Conservation (phyloP, 2,888 invertebrate species). For the Oeneis ivallda region DNA sequence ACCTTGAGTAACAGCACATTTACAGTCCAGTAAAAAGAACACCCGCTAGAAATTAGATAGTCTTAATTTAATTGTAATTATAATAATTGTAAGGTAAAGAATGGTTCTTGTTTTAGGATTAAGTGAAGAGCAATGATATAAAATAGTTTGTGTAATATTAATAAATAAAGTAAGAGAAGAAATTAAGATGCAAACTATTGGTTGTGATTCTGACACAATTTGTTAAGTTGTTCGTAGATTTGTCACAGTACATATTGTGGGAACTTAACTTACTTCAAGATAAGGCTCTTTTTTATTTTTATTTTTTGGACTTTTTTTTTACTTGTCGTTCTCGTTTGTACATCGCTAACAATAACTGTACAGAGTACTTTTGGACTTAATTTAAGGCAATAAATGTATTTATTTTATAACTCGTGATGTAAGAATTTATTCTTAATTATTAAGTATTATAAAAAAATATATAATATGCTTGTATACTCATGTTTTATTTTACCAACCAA, state of each 20-base stretch:
- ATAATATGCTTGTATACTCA: constrained; percentile 79
- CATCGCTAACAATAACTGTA: constrained; percentile 82
- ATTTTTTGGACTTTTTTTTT: constrained; percentile 71
- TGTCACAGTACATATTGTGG: constrained; percentile 68
- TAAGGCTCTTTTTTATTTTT: constrained; percentile 66
- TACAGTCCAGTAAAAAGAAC: constrained; percentile 70
- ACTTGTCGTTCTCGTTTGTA: constrained; percentile 80
- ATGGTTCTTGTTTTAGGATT: constrained; percentile 80
- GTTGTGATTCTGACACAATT: constrained; percentile 82
- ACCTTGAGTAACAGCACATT: constrained; percentile 62
- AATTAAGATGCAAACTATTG: constrained; percentile 81
- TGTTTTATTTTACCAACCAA: constrained; percentile 59
- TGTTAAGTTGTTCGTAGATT: constrained; percentile 78
- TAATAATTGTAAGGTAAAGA: constrained; percentile 75
- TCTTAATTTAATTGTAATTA: constrained; percentile 79
- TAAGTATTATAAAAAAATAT: constrained; percentile 82
- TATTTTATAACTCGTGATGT: constrained; percentile 82
- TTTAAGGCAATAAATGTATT: constrained; percentile 83
- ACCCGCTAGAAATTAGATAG: constrained; percentile 80
- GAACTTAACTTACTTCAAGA: constrained; percentile 68
- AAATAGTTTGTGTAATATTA: constrained; percentile 81
- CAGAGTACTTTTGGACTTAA: constrained; percentile 82
- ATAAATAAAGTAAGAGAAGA: constrained; percentile 65
- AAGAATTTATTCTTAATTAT: constrained; percentile 82
- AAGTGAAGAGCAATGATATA: constrained; percentile 81